Evolutionary conservation across 2,113 vertebrate genomes (phyloP), one percentile per base, ranked within the genome.

Genomic region (Psophia crepitans): DNA sequence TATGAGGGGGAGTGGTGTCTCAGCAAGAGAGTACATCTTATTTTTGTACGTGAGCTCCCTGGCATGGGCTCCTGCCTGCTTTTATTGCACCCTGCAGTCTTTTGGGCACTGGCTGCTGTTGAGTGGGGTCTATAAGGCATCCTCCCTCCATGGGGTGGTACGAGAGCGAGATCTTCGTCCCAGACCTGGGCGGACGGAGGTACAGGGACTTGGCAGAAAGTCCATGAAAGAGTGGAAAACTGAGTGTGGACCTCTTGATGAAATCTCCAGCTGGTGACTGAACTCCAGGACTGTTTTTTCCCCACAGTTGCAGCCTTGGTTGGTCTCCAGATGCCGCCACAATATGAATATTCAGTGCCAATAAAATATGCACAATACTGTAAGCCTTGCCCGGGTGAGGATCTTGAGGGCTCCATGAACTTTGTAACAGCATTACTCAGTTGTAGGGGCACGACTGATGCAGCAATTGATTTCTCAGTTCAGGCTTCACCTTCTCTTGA

Each of bases 381-480:
- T 58, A 46, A 87, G 41, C 64, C 54, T 79, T 74, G 60, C 41
- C 71, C 60, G 79, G 76, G 76, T 90, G 90, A 95, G 90, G 64
- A 75, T 88, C 88, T 87, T 43, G 68, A 84, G 73, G 83, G 66
- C 76, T 90, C 2, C 20, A 87, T 94, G 97, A 96, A 93, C 92
- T 92, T 95, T 76, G 60, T 94, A 69, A 80, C 90, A 92, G 75
- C 85, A 70, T 91, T 84, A 91, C 69, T 89, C 43, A 53, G 76
- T 69, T 84, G 85, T 68, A 83, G 91, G 91, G 92, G 71, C 83
- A 90, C 10, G 6, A 44, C 56, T 90, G 92, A 82, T 94, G 73
- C 80, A 96, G 94, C 91, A 93, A 96, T 95, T 95, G 96, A 96
- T 96, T 97, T 93, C 92, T 84, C 85, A 73, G 68, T 82, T 95